Evolutionary conservation across 2,113 vertebrate genomes (phyloP), one percentile per base, ranked within the genome.

Genomic region (Ceyx cyanopectus): DNA sequence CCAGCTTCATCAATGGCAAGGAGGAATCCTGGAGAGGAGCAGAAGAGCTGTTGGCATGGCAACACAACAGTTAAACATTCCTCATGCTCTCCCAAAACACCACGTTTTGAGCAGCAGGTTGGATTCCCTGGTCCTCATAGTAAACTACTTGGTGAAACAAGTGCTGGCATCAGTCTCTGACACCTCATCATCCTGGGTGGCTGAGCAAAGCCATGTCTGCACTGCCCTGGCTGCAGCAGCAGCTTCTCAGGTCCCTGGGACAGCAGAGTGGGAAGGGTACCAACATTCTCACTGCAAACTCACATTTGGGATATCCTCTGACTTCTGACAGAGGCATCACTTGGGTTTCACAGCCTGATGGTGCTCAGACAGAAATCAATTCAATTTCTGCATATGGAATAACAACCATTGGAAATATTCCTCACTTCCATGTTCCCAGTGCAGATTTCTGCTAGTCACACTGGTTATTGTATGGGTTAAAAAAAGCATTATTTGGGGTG

Each of bases 41-140:
- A 58, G 51, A 78, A 69, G 74, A 41, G 16, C 34, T 60, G 94
- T 90, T 94, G 93, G 57, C 93, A 95, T 87, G 72, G 95, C 88
- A 96, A 96, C 57, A 30, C 62, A 85, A 85, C 37, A 73, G 93
- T 95, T 87, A 95, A 95, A 95, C 91, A 34, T 48, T 88, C 65
- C 48, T 87, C 46, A 14, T 40, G 67, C 17, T 23, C 17, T 78
- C 92, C 84, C 22, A 43, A 94, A 94, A 87, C 69, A 96, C 87
- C 68, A 80, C 27, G 73, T 92, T 92, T 92, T 91, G 89, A 95
- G 96, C 91, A 88, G 84, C 67, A 76, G 75, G 68, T 75, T 94
- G 93, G 84, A 90, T 90, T 76, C 74, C 41, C 27, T 78, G 74
- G 46, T 95, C 63, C 51, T 89, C 63, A 57, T 26, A 73, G 84